Conservation (phyloP, 1,140 invertebrate genomes). For the Orchestia grillus region DNA sequence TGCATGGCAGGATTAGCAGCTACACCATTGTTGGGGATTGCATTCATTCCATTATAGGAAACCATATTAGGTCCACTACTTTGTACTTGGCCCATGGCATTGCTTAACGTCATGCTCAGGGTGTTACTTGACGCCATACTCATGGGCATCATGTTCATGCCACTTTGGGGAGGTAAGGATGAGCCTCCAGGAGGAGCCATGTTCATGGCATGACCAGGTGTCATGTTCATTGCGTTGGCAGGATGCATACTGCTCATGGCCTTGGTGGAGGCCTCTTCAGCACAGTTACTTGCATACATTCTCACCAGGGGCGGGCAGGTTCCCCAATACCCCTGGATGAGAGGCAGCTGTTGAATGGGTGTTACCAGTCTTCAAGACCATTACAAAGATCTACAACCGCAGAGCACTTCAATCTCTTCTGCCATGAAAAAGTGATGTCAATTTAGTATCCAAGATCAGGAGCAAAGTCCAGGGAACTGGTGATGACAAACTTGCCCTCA, state of each 20-base stretch:
- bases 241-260: background rate
- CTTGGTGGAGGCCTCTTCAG: background rate
- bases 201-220: background rate
- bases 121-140: background rate
- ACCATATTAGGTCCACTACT: background rate
- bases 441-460: background rate
- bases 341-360: background rate
- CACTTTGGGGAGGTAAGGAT: background rate
- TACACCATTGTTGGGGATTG: background rate
- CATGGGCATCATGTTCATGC: background rate
- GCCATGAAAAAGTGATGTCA: background rate
- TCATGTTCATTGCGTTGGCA: background rate
- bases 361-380: background rate
- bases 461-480: background rate
- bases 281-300: background rate
- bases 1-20: background rate
- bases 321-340: background rate
- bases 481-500: background rate
- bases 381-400: background rate
- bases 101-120: background rate
- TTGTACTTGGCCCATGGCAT: background rate
- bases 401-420: background rate
- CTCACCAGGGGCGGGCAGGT: background rate
- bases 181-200: background rate
- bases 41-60: background rate